Evolutionary conservation across 2,888 invertebrate genomes (phyloP), one percentile per base, ranked within the genome.

Genomic region (Cheilosia urbana): DNA sequence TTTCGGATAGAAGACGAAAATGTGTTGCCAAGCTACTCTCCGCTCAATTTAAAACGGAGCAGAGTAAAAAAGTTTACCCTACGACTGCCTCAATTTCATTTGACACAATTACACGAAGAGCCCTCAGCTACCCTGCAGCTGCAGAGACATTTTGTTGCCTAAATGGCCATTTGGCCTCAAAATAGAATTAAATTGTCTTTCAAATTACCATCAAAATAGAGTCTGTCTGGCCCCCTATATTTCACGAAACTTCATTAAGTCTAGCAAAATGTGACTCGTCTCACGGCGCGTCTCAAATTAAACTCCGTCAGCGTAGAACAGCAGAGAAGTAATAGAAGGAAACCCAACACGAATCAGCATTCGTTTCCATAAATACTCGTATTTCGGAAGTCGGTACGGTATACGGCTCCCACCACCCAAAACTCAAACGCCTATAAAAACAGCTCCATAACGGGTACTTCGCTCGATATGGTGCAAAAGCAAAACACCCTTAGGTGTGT

Each of bases 201-300:
- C 68, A 62, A 53, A 77, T 55, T 68, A 69, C 37, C 77, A 72
- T 53, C 72, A 51, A 60, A 60, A 66, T 17, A n/a, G 40, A 45
- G 42, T 42, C n/a, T 13, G 4, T 13, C 37, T 37, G 13, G 24
- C 17, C 15, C 42, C 45, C 19, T 15, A 58, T 66, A 57, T 58
- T 65, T 27, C 49, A 47, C 0, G 15, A 42, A 68, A 34, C 68
- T 27, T 68, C 51, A 77, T 77, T 69, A 77, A 45, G 68, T 55
- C 77, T 69, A 45, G 68, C 68, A 77, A 15, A 68, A 62, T 68
- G 66, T 76, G 47, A 62, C 68, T 62, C 45, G 34, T 45, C 68
- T 55, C 42, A 17, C 9, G 19, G 15, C 34, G 73, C 47, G 63
- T 55, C 55, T 47, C 24, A 34, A n/a, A 7, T 34, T 57, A 27